Conservation (phyloP, 2,797 vertebrate species). For the Gobionotothen gibberifrons region DNA sequence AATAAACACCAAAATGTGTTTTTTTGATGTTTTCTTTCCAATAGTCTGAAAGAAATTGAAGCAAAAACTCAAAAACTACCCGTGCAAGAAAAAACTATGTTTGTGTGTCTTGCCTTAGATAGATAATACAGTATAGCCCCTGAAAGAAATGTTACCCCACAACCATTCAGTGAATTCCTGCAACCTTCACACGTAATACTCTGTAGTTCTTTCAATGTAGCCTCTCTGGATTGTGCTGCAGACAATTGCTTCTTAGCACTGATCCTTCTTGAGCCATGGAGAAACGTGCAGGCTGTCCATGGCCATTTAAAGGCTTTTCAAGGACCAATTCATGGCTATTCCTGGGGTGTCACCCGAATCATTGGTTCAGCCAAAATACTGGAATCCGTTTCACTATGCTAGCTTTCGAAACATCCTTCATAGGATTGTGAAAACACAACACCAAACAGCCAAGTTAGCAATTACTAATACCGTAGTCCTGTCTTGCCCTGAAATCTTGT, state of each 20-base stretch:
- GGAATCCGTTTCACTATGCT: slow-evolving; percentile 50
- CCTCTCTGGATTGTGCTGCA: slow-evolving; percentile 41
- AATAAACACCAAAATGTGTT: neutral
- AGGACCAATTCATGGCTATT: slow-evolving; percentile 48
- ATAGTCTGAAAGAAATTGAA: neutral
- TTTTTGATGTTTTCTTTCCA: neutral
- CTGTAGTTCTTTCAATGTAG: slow-evolving; percentile 15
- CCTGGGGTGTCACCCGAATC: slow-evolving; percentile 33
- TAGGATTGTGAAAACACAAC: slow-evolving; percentile 11
- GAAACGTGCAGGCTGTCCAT: slow-evolving; percentile 46
- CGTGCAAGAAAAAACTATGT: too few species aligned
- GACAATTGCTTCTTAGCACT: slow-evolving; percentile 45
- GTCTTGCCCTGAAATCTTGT: neutral
- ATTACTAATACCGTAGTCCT: neutral
- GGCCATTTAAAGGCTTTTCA: slow-evolving; percentile 52
- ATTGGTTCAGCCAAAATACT: slow-evolving; percentile 31
- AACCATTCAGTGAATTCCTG: neutral
- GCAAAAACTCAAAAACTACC: too few species aligned
- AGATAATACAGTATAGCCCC: neutral
- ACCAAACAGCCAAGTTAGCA: neutral
- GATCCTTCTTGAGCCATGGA: slow-evolving; percentile 53
- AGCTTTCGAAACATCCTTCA: slow-evolving; percentile 33
- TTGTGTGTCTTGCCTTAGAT: too few species aligned
- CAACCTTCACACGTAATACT: slow-evolving; percentile 1
- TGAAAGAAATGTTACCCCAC: neutral